Conservation (phyloP, 2,113 vertebrate genomes). For the Alosa alosa region DNA sequence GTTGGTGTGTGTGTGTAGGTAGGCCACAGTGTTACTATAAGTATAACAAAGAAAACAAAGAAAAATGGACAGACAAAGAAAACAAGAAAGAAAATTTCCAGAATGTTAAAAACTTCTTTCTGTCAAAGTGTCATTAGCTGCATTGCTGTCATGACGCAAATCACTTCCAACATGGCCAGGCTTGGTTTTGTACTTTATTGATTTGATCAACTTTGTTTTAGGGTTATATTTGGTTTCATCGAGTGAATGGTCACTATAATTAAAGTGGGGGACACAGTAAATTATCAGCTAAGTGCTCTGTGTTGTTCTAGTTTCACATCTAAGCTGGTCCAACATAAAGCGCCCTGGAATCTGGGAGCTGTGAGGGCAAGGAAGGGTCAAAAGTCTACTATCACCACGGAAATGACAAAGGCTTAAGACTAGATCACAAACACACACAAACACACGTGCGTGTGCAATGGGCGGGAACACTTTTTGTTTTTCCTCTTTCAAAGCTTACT, state of each 20-base stretch:
- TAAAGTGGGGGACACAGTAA: not conserved
- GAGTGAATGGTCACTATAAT: not conserved
- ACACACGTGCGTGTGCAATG: too few species aligned
- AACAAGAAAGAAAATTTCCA: not conserved
- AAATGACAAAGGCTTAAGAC: conserved; percentile 14
- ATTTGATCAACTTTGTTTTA: not conserved
- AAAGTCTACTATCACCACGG: not conserved
- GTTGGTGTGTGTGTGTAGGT: not conserved
- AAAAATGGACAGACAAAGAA: conserved; percentile 2
- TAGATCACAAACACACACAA: conserved; percentile 8
- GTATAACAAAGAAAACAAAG: not conserved
- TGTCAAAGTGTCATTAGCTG: not conserved
- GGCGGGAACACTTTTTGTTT: not conserved
- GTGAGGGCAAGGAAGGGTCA: not conserved
- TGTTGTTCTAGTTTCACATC: conserved; percentile 18
- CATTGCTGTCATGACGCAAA: not conserved
- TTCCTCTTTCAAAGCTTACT: conserved; percentile 27
- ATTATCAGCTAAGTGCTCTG: conserved; percentile 28
- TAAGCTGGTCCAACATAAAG: not conserved
- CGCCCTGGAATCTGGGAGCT: not conserved
- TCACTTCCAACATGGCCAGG: not conserved
- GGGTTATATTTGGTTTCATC: not conserved
- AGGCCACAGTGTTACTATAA: not conserved
- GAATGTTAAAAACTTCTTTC: not conserved
- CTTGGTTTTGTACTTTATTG: not conserved